phyloP scores from a whole-genome alignment of 1,140 invertebrate species.

The Pomacea maculata region DNA sequence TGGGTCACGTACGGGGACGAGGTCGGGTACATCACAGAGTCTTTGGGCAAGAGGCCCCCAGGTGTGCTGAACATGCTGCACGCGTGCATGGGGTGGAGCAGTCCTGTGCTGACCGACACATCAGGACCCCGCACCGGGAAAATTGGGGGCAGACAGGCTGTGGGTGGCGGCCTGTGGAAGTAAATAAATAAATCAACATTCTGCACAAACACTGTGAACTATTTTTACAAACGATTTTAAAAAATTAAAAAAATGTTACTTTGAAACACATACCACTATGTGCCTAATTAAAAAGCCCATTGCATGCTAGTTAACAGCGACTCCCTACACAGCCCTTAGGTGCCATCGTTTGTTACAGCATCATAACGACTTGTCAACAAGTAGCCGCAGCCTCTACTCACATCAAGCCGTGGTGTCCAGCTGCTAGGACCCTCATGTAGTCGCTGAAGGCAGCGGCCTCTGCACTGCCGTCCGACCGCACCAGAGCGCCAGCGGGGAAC shows the following conservation, averaged over 20 bases:
- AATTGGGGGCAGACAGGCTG: constrained; percentile 15
- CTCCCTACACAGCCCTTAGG: too few relatives aligned
- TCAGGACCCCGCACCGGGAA: constrained; percentile 19
- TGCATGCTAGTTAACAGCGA: too few relatives aligned
- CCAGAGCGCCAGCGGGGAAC: neutral
- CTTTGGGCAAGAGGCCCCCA: constrained; percentile 20
- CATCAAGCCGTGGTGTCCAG: constrained; percentile 35
- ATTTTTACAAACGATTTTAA: neutral
- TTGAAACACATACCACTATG: too few relatives aligned
- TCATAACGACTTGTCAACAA: neutral
- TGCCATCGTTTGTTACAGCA: neutral
- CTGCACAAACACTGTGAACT: neutral
- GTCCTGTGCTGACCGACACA: neutral
- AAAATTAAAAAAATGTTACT: neutral
- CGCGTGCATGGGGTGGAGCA: constrained; percentile 27
- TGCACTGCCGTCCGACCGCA: neutral
- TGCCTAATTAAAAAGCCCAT: too few relatives aligned
- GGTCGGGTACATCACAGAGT: constrained; percentile 27
- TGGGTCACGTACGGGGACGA: constrained; percentile 11
- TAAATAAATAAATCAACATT: neutral
- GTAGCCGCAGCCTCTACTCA: constrained; percentile 27
- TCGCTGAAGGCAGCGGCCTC: constrained; percentile 39
- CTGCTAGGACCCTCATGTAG: constrained; percentile 43
- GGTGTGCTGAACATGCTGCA: constrained; percentile 22
- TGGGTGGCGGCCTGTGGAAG: constrained; percentile 16